Evolutionary conservation across 2,113 vertebrate species (phyloP), one percentile per base, ranked within the genome.

Genomic region (Lophius piscatorius): DNA sequence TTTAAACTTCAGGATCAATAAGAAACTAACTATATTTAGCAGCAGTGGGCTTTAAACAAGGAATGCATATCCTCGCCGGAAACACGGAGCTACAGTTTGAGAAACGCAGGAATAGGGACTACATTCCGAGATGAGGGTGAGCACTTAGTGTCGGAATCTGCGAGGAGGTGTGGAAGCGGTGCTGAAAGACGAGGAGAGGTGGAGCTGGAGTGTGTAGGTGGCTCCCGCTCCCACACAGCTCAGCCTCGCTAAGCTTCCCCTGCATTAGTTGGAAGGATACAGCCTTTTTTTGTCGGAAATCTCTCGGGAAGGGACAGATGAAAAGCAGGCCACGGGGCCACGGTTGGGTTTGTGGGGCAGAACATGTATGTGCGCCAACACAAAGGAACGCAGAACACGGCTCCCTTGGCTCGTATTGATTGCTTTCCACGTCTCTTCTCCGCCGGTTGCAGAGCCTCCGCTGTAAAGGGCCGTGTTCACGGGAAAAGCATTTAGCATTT

Each of bases 301-400:
- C 77, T 87, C 81, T 55, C 14, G 78, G 77, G 74, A 88, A 83
- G 85, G 85, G 83, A 89, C 77, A 81, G 81, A 91, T 90, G 79
- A 91, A 89, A 91, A 85, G n/a, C 80, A 44, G 79, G 74, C 74
- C 84, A 82, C 58, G 42, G 62, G 80, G 83, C 83, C 57, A 77
- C 61, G 52, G 31, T 67, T 63, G 63, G 72, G 51, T 57, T 59
- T 80, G 28, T 51, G 57, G 74, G 70, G 76, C 68, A 38, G 63
- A 18, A 47, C 33, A 81, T 74, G 63, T 71, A 79, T 81, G 66
- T 21, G 22, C 13, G 4, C 50, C 34, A 78, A 57, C 50, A 78
- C 72, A 73, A 67, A 70, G 56, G 71, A 52, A 41, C 35, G 41
- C 44, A 50, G 14, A 78, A 34, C 58, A 72, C 44, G 41, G 47